Base-by-base conservation (phyloP, 2,888 invertebrate genomes). In the Malthinus flaveolus region DNA sequence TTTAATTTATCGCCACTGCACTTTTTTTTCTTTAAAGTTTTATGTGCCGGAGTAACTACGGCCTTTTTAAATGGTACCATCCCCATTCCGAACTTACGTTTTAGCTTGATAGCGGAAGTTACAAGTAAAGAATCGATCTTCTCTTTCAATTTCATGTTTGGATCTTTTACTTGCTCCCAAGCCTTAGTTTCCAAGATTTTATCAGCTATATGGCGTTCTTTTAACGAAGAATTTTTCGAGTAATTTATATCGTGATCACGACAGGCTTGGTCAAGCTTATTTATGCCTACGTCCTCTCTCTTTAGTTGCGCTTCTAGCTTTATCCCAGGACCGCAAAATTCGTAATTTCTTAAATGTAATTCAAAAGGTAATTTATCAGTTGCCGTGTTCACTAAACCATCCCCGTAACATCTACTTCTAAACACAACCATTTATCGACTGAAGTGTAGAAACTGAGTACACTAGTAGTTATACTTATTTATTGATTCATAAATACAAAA, bases 51-150 rank as follows among this genome's bases (percentile, higher is more conserved):
- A n/a, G 10, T 12, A 7, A 12, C 11, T 7, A 37, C 13, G 11
- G 11, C 36, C 3, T 11, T 11, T 8, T 37, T 37, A 37, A 37
- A 37, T 37, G 36, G 12, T 11, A 37, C 11, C 9, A 37, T 37
- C 4, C 36, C 36, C n/a, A 37, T 37, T 4, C 36, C 36, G 13
- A 37, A 11, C 7, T 37, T 37, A n/a, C 36, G 8, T 37, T 37
- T 37, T 11, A 11, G 10, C 13, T 37, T 37, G 11, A 37, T 37
- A n/a, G n/a, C 3, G 84, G 85, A 84, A 7, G 36, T 37, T 23
- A 75, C 70, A 36, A 66, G 49, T 61, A 62, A 70, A 9, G 73
- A 66, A 11, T 68, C 68, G 32, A 70, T 56, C 64, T 69, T 71
- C 69, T 76, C 73, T 6, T 71, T 69, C 15, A 71, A 12, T 34